Evolutionary conservation across 2,113 vertebrate genomes (phyloP), one percentile per base, ranked within the genome.

Genomic region (Vulpes ferrilata): DNA sequence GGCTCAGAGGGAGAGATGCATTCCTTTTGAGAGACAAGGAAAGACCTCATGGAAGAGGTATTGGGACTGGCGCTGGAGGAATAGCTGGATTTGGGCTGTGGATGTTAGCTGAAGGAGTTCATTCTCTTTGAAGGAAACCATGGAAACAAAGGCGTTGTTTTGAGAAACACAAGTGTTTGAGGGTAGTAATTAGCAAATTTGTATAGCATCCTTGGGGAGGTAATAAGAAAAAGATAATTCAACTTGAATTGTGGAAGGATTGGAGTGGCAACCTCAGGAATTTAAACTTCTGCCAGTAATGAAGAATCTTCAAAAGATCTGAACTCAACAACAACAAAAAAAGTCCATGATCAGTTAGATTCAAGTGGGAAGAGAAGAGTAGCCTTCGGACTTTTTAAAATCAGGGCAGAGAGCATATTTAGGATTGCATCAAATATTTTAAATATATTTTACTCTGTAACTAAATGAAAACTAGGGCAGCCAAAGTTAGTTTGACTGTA

Each of bases 371-470:
- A 71, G 23, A 79, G 32, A 48, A 92, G 51, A 78, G 16, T 71
- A 25, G 20, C 27, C 48, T 32, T 22, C 30, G 65, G 57, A 76
- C 48, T 65, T 59, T 64, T 55, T 48, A 67, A 92, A 92, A 81
- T 19, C n/a, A 79, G 62, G 38, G 11, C 25, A 80, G 85, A 69
- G 60, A 85, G 7, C 53, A 13, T 84, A 89, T 67, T 89, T 89
- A 80, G 55, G 57, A 80, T 65, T 90, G 8, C 30, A 81, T 80
- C n/a, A 73, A 62, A 86, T 86, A 90, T 65, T 86, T 96, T 48
- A 71, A 93, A 64, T 48, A 57, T 30, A 48, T 55, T 86, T 93
- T 90, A 73, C 64, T 94, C 22, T 86, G 51, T 78, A 80, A 73
- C 15, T 80, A 23, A 80, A 65, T 86, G 73, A 86, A 90, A 84